A percentile compares a stretch with the other conserved stretches of the same genome.
phyloP scores from a whole-genome alignment of 2,888 invertebrate genomes.

The Macrosoma leucophasiata region DNA sequence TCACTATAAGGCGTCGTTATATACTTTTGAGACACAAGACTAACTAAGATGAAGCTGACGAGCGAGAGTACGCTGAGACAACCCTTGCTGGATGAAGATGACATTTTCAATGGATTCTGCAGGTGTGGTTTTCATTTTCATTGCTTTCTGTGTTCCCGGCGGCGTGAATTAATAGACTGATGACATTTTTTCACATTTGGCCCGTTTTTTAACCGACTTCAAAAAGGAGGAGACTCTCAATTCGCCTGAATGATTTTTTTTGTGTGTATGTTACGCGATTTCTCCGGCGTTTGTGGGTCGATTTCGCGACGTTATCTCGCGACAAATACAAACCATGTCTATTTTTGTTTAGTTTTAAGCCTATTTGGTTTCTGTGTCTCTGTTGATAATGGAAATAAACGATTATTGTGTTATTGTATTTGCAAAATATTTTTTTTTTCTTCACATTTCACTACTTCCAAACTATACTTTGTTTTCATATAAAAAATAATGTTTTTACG shows the following conservation, averaged over 20 bases:
- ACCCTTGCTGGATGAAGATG: background rate
- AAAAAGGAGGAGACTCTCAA: too few relatives aligned
- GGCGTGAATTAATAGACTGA: constrained; percentile 3
- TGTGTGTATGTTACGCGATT: too few relatives aligned
- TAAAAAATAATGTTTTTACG: background rate
- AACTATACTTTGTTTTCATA: background rate
- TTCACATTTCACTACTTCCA: background rate
- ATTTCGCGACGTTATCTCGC: too few relatives aligned
- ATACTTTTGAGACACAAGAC: background rate
- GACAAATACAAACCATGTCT: too few relatives aligned
- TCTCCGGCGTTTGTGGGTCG: too few relatives aligned
- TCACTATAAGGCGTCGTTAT: too few relatives aligned
- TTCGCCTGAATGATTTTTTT: too few relatives aligned
- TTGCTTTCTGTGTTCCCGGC: background rate
- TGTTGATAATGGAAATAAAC: too few relatives aligned
- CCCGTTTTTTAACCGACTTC: too few relatives aligned
- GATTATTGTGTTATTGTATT: too few relatives aligned
- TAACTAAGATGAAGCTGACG: background rate
- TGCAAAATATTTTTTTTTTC: background rate
- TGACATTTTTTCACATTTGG: constrained; percentile 1
- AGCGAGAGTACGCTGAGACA: background rate
- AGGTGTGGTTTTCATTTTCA: background rate
- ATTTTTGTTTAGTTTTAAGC: too few relatives aligned
- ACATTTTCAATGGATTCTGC: background rate
- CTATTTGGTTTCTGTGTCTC: too few relatives aligned